A percentile compares a stretch with the other conserved stretches of the same genome.
These are phyloP conservation scores for Dryobotodes eremita DNA, from an alignment of 2,888 invertebrate genomes.

Conservation along the genomic window DNA sequence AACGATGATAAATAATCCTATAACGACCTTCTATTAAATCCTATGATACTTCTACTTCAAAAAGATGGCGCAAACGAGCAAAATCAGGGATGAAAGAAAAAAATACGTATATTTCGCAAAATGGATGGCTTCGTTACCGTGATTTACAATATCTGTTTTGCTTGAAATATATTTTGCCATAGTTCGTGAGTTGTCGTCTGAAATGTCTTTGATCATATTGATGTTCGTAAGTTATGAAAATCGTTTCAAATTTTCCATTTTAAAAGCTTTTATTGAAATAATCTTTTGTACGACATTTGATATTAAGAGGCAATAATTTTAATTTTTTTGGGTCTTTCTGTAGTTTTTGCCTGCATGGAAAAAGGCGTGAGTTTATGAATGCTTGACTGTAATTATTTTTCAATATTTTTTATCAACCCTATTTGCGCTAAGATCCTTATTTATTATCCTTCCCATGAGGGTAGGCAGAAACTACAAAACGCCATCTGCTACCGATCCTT, in stretches of 20 bases:
- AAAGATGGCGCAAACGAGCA: constrained; percentile 56
- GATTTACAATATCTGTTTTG: constrained; percentile 76
- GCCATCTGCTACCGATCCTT: no score
- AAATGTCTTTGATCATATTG: constrained; percentile 50
- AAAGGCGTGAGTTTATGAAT: no score
- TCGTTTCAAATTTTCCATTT: constrained; percentile 4
- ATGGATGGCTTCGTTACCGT: constrained; percentile 77
- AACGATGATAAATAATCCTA: constrained; percentile 39
- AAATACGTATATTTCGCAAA: constrained; percentile 69
- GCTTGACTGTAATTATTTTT: no score
- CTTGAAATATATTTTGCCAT: constrained; percentile 65
- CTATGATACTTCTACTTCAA: constrained; percentile 25
- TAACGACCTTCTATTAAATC: constrained; percentile 22
- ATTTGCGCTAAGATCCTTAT: no score
- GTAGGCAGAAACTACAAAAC: no score
- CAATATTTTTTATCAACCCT: no score
- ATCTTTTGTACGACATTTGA: not conserved
- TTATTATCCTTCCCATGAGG: no score
- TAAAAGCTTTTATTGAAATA: not conserved
- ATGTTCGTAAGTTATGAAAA: constrained; percentile 56
- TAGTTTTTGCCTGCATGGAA: no score
- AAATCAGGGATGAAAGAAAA: constrained; percentile 64
- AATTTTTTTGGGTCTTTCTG: not conserved
- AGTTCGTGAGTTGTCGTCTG: constrained; percentile 40
- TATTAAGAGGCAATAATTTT: not conserved